A percentile compares a stretch with the other conserved stretches of the same genome.
phyloP scores from a whole-genome alignment of 2,113 vertebrate genomes.

The Pygoscelis adeliae region DNA sequence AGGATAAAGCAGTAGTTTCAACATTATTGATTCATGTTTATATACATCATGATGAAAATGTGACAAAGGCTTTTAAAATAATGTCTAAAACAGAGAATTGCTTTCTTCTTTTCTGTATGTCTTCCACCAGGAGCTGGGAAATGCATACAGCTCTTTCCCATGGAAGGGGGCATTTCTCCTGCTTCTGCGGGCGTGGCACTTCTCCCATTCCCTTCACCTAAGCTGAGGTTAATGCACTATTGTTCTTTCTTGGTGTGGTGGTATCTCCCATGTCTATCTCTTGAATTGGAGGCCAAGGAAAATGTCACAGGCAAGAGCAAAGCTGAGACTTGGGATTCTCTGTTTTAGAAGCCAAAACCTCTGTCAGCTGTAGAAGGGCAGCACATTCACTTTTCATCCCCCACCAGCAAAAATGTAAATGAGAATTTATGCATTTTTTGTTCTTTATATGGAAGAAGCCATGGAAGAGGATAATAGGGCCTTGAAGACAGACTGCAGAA shows the following conservation, averaged over 20 bases:
- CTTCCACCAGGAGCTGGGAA: neutral
- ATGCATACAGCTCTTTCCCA: neutral
- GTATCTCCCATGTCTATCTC: neutral
- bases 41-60: neutral
- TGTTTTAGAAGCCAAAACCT: neutral
- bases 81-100: rapidly evolving
- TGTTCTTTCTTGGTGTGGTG: neutral
- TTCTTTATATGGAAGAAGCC: neutral
- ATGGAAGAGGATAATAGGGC: neutral
- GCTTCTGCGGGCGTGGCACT: neutral
- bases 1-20: neutral
- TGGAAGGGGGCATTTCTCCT: neutral
- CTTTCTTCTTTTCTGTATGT: neutral
- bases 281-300: neutral
- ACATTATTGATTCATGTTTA: neutral
- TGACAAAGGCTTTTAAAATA: neutral
- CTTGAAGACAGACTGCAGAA: neutral
- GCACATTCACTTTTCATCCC: neutral
- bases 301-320: neutral
- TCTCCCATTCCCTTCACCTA: neutral
- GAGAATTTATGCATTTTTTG: neutral
- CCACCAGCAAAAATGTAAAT: neutral
- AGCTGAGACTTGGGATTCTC: neutral
- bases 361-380: neutral
- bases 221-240: neutral